Evolutionary conservation across 2,113 vertebrate genomes (phyloP).

Genomic region (Hypocryptadius cinnamomeus): DNA sequence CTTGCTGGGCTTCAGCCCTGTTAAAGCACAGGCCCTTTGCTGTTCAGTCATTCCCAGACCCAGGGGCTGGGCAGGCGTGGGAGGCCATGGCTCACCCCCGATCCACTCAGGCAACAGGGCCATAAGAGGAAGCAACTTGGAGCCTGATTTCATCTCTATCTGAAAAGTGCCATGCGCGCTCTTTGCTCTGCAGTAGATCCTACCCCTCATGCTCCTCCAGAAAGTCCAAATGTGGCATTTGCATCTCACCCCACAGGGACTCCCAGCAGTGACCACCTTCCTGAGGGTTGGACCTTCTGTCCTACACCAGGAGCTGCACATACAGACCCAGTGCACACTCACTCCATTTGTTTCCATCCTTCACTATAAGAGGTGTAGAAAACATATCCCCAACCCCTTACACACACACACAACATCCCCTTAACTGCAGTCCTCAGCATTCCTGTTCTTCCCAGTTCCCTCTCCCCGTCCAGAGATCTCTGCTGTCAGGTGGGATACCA

Average conservation of each 20-base stretch:
- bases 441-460: neutral
- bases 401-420: neutral
- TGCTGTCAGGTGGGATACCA: neutral
- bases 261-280: neutral
- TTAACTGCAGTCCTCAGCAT: neutral
- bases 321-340: neutral
- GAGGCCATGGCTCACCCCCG: neutral
- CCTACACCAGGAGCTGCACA: neutral
- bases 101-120: neutral
- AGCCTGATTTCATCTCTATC: neutral
- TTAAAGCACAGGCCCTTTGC: neutral
- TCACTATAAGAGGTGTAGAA: neutral
- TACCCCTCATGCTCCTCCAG: neutral
- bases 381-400: neutral
- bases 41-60: accelerated
- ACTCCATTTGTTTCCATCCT: neutral
- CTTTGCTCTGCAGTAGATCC: neutral
- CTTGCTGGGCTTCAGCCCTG: neutral
- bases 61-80: accelerated
- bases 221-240: accelerated
- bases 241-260: neutral
- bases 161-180: neutral
- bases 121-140: conserved; percentile 17
- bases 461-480: neutral
- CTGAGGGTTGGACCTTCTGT: neutral